Evolutionary conservation across 2,797 vertebrate genomes (phyloP).

Genomic region (Typhlichthys eigenmanni): DNA sequence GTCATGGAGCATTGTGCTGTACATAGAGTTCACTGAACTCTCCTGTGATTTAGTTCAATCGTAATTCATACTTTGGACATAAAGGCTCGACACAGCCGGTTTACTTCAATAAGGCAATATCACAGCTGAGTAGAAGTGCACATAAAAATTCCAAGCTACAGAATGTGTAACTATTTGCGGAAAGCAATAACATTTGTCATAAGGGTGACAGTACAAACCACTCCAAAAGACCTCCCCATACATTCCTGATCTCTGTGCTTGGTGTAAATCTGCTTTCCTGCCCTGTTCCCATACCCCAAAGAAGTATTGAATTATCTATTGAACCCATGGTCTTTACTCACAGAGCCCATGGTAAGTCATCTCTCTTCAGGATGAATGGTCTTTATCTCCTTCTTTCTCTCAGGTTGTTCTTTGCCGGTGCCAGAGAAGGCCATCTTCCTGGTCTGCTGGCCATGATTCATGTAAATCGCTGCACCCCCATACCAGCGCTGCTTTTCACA

Average conservation of each 20-base stretch:
- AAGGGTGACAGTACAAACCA: not conserved
- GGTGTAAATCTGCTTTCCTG: not conserved
- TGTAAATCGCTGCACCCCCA: slow-evolving; percentile 78
- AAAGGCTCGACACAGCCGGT: not conserved
- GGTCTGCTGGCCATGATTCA: slow-evolving; percentile 83
- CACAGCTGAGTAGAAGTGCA: too few species aligned
- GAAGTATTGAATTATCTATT: not conserved
- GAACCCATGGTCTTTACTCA: not conserved
- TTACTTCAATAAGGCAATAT: too few species aligned
- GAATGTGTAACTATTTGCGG: too few species aligned
- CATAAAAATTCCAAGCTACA: too few species aligned
- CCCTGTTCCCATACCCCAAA: not conserved
- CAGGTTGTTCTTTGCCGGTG: slow-evolving; percentile 82
- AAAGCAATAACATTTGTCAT: too few species aligned
- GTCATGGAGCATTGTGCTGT: not conserved
- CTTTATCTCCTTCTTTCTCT: not conserved
- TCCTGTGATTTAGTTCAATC: not conserved
- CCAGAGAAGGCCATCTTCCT: slow-evolving; percentile 81
- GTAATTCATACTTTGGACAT: not conserved
- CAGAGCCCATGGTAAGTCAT: not conserved
- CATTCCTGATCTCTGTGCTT: not conserved
- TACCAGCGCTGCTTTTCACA: slow-evolving; percentile 80
- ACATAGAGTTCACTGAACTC: not conserved
- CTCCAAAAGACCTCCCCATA: not conserved
- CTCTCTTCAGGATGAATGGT: not conserved